Evolutionary conservation across 2,113 vertebrate species (phyloP).

Genomic region (Hippocampus guttulatus): DNA sequence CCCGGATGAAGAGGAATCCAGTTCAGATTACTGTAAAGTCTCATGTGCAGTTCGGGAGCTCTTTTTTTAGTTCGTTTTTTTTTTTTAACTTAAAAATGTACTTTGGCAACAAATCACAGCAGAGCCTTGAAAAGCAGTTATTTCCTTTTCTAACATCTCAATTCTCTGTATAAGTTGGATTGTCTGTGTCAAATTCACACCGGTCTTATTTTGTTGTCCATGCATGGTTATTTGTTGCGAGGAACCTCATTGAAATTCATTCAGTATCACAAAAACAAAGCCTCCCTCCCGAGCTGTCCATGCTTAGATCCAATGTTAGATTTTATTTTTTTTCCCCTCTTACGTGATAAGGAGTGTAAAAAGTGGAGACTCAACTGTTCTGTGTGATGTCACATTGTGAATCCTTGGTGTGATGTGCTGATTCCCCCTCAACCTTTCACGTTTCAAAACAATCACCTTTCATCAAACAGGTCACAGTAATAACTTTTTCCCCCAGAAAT

Average conservation of each 20-base stretch:
- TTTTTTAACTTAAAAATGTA: not conserved
- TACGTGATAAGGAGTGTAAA: not conserved
- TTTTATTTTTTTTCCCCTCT: not conserved
- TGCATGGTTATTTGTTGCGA: not conserved
- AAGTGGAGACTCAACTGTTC: slow-evolving; percentile 20
- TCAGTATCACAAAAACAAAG: slow-evolving; percentile 5
- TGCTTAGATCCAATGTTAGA: slow-evolving; percentile 15
- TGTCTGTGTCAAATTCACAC: not conserved
- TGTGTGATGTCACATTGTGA: slow-evolving; percentile 55
- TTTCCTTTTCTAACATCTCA: not conserved
- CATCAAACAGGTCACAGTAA: not conserved
- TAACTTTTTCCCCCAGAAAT: not conserved
- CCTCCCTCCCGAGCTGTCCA: slow-evolving; percentile 43
- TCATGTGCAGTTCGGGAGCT: slow-evolving; percentile 47
- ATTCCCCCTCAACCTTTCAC: slow-evolving; percentile 3
- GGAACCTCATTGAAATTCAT: not conserved
- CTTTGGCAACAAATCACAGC: slow-evolving; percentile 24
- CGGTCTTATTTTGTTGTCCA: not conserved
- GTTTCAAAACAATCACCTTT: not conserved
- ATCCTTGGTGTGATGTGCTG: slow-evolving; percentile 52
- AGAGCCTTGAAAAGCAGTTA: slow-evolving; percentile 32
- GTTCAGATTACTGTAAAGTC: slow-evolving; percentile 23
- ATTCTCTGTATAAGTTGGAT: not conserved
- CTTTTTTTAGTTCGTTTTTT: slow-evolving; percentile 2
- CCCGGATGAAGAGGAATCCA: slow-evolving; percentile 26